Evolutionary conservation across 2,113 vertebrate species (phyloP), one percentile per base, ranked within the genome.

Genomic region (Malurus elegans): DNA sequence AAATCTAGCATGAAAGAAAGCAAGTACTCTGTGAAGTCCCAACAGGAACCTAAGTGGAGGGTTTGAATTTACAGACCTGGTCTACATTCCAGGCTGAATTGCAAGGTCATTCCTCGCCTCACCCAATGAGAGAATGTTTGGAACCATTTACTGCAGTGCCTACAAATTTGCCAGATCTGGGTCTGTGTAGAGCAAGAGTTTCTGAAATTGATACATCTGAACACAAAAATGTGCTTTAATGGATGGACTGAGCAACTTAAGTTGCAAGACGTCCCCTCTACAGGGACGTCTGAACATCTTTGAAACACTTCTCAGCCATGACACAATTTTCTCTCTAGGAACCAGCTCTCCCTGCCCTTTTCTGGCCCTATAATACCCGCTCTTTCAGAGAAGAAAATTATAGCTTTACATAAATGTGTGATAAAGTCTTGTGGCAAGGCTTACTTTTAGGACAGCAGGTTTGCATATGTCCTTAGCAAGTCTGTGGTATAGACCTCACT

Each of bases 1-100:
- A 96, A 96, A 96, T 96, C 67, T 97, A 95, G 90, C 93, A 93
- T 95, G 88, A 97, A 97, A 92, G 82, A 67, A 95, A 95, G 76
- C 44, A 95, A 91, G 57, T 73, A 80, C 53, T 84, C 86, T 93
- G 83, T 94, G 92, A 96, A 95, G 90, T 95, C 90, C 82, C 96
- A 92, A 79, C 42, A 95, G 93, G 83, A 96, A 75, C 60, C 78
- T 73, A 88, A 93, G 78, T 69, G 65, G 60, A 90, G 84, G 51
- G 83, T 57, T 89, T 93, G 83, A 93, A 92, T 93, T 94, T 91
- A 89, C 34, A 71, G 50, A 94, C 76, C 57, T 25, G 34, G 71
- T 91, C 78, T 93, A 61, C 44, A 48, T 90, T 88, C 94, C 72
- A 90, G n/a, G 64, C 36, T 88, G 23, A 80, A 90, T 29, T 78